Conservation (phyloP, 2,113 vertebrate species). For the Casuarius casuarius region DNA sequence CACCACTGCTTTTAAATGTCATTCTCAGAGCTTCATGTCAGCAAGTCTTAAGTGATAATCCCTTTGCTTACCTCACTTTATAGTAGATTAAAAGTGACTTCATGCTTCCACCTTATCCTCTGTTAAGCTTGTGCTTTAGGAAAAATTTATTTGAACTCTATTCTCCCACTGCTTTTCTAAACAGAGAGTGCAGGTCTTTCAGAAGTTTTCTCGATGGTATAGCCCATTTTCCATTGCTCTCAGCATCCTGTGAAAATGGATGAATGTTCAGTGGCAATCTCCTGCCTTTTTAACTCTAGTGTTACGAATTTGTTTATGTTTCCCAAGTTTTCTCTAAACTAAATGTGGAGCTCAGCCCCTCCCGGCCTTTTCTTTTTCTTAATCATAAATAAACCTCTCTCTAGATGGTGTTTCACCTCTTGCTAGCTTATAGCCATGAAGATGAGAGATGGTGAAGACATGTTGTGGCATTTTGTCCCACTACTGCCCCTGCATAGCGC, state of each 20-base stretch:
- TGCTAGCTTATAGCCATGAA: background rate
- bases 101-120: slow-evolving; percentile 46
- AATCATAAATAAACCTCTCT: slow-evolving; percentile 15
- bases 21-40: slow-evolving; percentile 65
- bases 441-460: background rate
- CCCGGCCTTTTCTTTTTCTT: slow-evolving; percentile 10
- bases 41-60: slow-evolving; percentile 66
- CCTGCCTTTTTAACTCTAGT: slow-evolving; percentile 11
- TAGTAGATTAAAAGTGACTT: slow-evolving; percentile 68
- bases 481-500: background rate
- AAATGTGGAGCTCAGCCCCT: background rate
- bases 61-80: slow-evolving; percentile 69
- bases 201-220: slow-evolving; percentile 32
- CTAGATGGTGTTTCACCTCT: background rate
- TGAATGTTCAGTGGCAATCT: slow-evolving; percentile 21
- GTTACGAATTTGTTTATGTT: background rate
- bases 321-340: slow-evolving; percentile 10
- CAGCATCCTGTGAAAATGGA: slow-evolving; percentile 25
- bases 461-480: background rate
- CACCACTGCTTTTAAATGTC: slow-evolving; percentile 69
- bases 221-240: slow-evolving; percentile 9
- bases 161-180: slow-evolving; percentile 50
- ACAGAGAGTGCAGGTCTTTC: background rate
- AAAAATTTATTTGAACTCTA: slow-evolving; percentile 55
- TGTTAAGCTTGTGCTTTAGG: slow-evolving; percentile 56